These are phyloP conservation scores for Pseudois nayaur DNA, from an alignment of 2,113 vertebrate species.

Conservation along the genomic window DNA sequence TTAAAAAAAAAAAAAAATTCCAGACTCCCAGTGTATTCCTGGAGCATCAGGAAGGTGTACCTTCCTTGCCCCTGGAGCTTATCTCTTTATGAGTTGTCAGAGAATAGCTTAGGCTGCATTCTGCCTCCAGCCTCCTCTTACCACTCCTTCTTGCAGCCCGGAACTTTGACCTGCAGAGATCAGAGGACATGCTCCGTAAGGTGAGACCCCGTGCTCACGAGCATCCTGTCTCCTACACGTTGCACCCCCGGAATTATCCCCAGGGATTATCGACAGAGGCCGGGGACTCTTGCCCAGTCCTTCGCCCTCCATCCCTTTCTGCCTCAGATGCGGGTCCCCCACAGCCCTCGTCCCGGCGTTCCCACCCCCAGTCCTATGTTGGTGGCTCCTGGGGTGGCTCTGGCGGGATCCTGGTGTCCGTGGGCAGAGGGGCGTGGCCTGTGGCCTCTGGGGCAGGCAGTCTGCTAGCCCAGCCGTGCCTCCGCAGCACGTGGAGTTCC, in stretches of 20 bases:
- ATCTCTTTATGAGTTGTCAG: neutral
- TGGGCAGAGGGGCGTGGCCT: neutral
- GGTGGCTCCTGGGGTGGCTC: neutral
- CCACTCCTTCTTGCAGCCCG: constrained; percentile 81
- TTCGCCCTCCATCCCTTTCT: neutral
- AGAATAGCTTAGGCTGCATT: neutral
- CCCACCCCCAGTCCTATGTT: neutral
- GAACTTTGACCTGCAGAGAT: constrained; percentile 90
- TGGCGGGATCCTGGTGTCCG: neutral
- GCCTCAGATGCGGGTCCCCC: neutral
- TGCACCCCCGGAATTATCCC: neutral
- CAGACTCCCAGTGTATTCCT: neutral
- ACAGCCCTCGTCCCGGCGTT: neutral
- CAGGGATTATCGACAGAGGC: accelerated
- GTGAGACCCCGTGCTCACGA: constrained; percentile 67
- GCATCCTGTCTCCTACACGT: accelerated
- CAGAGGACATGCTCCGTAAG: constrained; percentile 94
- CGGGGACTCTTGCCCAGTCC: neutral
- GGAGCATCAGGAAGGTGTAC: neutral
- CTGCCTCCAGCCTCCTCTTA: neutral
- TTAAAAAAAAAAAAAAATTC: neutral
- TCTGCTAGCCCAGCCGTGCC: neutral
- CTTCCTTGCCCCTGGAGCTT: neutral
- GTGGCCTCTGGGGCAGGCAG: neutral
- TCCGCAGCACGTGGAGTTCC: constrained; percentile 88